Percentiles rank a stretch among this genome's conserved stretches.
phyloP scores from a whole-genome alignment of 1,140 invertebrate genomes.

The Ceratina calcarata region DNA sequence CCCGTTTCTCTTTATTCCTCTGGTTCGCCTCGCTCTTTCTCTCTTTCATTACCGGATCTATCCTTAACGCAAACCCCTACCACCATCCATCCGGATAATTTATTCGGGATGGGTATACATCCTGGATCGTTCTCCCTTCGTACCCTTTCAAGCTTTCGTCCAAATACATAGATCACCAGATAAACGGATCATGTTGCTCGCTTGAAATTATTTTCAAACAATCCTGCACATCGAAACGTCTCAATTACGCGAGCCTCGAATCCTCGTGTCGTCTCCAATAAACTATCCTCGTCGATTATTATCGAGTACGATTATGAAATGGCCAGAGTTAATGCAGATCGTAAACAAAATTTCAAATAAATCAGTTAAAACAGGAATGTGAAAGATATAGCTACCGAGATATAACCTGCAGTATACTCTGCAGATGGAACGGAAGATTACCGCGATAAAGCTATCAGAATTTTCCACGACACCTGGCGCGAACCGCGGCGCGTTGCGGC shows the following conservation, averaged over 20 bases:
- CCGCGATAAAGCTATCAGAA: slow-evolving; percentile 14
- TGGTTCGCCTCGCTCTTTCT: slow-evolving; percentile 23
- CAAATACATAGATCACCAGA: slow-evolving; percentile 61
- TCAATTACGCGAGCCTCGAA: slow-evolving; percentile 34
- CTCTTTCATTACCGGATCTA: slow-evolving; percentile 7
- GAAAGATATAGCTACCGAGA: background rate
- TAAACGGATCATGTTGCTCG: slow-evolving; percentile 48
- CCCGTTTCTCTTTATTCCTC: slow-evolving; percentile 42
- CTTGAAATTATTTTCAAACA: slow-evolving; percentile 57
- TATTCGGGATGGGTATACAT: slow-evolving; percentile 63
- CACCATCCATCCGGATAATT: slow-evolving; percentile 53
- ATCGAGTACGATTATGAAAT: no score
- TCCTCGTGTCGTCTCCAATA: background rate
- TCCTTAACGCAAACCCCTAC: background rate
- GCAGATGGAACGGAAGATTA: background rate
- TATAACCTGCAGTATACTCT: background rate
- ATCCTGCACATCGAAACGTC: slow-evolving; percentile 40
- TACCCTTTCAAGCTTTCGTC: slow-evolving; percentile 24
- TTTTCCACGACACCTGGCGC: slow-evolving; percentile 11
- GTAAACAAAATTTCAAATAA: no score
- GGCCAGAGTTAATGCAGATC: no score
- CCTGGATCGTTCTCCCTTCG: slow-evolving; percentile 24
- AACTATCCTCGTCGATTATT: background rate
- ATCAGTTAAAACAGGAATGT: no score
- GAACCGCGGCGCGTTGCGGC: background rate